Evolutionary conservation across 2,888 invertebrate species (phyloP).

Genomic region (Herminia tarsipennalis): DNA sequence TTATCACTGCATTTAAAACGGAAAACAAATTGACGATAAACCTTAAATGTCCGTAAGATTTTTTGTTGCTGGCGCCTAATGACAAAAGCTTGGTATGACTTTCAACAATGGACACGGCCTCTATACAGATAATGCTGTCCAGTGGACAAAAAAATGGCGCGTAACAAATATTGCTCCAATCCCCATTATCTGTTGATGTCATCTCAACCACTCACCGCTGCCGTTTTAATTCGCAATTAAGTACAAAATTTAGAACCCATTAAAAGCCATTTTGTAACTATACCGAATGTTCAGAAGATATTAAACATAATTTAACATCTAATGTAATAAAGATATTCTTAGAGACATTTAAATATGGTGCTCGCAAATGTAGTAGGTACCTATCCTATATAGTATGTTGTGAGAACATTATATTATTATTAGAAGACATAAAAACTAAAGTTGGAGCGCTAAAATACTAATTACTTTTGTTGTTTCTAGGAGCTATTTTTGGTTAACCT

Average conservation of each 20-base stretch:
- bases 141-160: conserved; percentile 20
- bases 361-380: too few relatives aligned
- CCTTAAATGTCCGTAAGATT: conserved; percentile 27
- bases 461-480: too few relatives aligned
- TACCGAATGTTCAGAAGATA: too few relatives aligned
- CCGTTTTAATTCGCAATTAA: conserved; percentile 13
- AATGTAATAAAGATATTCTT: too few relatives aligned
- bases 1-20: conserved; percentile 13
- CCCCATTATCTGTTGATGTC: conserved; percentile 15
- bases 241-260: conserved; percentile 6
- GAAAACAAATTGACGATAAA: conserved; percentile 32
- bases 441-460: too few relatives aligned
- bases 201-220: conserved; percentile 6
- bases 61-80: conserved; percentile 37
- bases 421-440: too few relatives aligned
- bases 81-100: conserved; percentile 26
- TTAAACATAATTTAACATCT: too few relatives aligned
- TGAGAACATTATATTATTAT: too few relatives aligned
- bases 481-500: too few relatives aligned
- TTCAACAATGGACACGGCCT: conserved; percentile 28
- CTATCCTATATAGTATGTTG: too few relatives aligned
- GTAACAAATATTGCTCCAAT: conserved; percentile 10
- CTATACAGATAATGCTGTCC: conserved; percentile 14
- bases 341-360: too few relatives aligned
- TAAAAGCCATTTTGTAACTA: too few relatives aligned